Conservation (phyloP, 2,797 vertebrate genomes). For the Triplophysa bombifrons region DNA sequence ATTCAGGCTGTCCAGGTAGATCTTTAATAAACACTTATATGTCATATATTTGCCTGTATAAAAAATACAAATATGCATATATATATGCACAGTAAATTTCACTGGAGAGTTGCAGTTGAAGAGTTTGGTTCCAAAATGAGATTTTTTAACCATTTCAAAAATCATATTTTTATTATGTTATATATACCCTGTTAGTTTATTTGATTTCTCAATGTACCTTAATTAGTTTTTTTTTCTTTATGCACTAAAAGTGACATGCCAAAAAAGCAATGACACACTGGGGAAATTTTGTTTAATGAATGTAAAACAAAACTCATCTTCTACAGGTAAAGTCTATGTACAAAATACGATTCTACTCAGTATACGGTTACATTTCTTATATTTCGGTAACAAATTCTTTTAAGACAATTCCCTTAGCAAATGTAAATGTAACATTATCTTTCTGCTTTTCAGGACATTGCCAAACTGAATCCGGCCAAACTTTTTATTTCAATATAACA, state of each 20-base stretch:
- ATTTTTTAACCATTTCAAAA: too few relatives aligned
- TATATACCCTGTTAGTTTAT: not conserved
- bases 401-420: too few relatives aligned
- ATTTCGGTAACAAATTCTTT: not conserved
- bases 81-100: too few relatives aligned
- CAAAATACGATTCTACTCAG: too few relatives aligned
- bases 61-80: too few relatives aligned
- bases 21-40: too few relatives aligned
- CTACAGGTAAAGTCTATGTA: too few relatives aligned
- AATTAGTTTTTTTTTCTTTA: not conserved
- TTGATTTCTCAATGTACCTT: not conserved
- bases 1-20: not conserved
- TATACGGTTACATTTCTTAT: not conserved
- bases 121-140: too few relatives aligned
- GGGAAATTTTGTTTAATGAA: not conserved
- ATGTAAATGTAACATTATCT: too few relatives aligned
- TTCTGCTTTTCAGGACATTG: not conserved
- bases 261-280: not conserved
- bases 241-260: not conserved
- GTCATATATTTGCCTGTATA: too few relatives aligned
- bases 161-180: not conserved
- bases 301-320: not conserved
- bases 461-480: rapidly evolving
- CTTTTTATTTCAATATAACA: not conserved
- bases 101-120: too few relatives aligned